These are phyloP conservation scores for Odontocolon sp. DNA, from an alignment of 2,888 invertebrate species.

Conservation along the genomic window DNA sequence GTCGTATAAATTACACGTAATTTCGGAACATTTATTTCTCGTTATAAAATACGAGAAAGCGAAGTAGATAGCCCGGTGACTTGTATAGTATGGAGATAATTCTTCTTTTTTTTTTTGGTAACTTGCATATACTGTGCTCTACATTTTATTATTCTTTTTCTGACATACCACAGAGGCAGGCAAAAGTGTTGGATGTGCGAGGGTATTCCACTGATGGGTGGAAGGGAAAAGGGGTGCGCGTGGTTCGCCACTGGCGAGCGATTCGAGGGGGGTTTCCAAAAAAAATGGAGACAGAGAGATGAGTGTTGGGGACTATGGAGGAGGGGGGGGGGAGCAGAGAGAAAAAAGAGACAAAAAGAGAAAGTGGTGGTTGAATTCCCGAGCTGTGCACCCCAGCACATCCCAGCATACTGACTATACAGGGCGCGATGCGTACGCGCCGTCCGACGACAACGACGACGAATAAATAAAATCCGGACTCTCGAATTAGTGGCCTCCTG, in stretches of 20 bases:
- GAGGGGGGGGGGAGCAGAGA: slow-evolving; percentile 23
- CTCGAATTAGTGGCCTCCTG: slow-evolving; percentile 69
- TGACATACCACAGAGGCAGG: slow-evolving; percentile 30
- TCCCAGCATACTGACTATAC: slow-evolving; percentile 6
- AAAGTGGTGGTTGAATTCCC: slow-evolving; percentile 11
- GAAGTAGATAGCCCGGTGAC: slow-evolving; percentile 11
- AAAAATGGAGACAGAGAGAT: slow-evolving; percentile 46
- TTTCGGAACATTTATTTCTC: slow-evolving; percentile 22
- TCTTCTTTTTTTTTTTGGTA: slow-evolving; percentile 26
- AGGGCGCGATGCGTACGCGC: slow-evolving; percentile 15
- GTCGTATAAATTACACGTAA: slow-evolving; percentile 18
- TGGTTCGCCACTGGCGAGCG: slow-evolving; percentile 42
- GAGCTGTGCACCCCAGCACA: too few relatives aligned
- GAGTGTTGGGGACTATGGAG: slow-evolving; percentile 19
- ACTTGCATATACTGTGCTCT: slow-evolving; percentile 23
- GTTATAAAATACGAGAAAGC: slow-evolving; percentile 6
- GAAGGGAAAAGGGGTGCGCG: slow-evolving; percentile 36
- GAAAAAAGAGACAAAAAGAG: slow-evolving; percentile 33
- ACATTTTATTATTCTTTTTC: slow-evolving; percentile 33
- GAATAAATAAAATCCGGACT: slow-evolving; percentile 70
- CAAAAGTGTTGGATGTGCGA: slow-evolving; percentile 33
- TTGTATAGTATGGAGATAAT: slow-evolving; percentile 30
- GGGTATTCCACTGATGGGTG: slow-evolving; percentile 36
- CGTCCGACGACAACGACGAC: slow-evolving; percentile 39
- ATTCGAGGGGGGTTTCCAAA: slow-evolving; percentile 30